Evolutionary conservation across 2,888 invertebrate genomes (phyloP), one percentile per base, ranked within the genome.

Genomic region (Clivina fossor): DNA sequence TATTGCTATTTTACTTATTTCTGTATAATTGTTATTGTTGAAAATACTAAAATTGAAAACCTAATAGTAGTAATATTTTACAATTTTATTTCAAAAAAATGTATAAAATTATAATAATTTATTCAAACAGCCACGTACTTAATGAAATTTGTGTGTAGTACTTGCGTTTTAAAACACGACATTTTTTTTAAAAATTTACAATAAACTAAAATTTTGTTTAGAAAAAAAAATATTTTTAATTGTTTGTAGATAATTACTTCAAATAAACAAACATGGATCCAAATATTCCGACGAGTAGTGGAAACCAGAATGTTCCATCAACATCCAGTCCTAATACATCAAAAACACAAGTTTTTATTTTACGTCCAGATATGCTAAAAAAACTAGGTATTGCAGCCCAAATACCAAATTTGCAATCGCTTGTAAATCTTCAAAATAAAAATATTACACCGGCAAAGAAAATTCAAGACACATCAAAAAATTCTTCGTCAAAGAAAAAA

Each of bases 281-380:
- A 24, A 24, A 24, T 24, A 24, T 24, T 7, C 9, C 26, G n/a
- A n/a, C n/a, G n/a, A n/a, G n/a, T n/a, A n/a, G n/a, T 24, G 26
- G 26, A 7, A 4, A 4, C 26, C 4, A 9, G 4, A 24, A 24
- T 24, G 9, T 7, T 24, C 26, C 44, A 4, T 18, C 44, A 30
- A 44, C 44, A 32, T 44, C 44, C 9, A 44, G 32, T n/a, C 11
- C 2, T 13, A 32, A n/a, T n/a, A n/a, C n/a, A n/a, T 20, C 22
- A 26, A 58, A 67, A 44, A 53, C 69, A 50, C 70, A 75, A 63
- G 70, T 78, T 19, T 72, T 75, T 67, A 75, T 78, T 30, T 63
- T 78, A 32, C 69, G 77, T 57, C 78, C 78, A 48, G 70, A 76
- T 60, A 61, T 77, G 38, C 68, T 78, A 53, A 71, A 76, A 65